Evolutionary conservation across 2,888 invertebrate species (phyloP), one percentile per base, ranked within the genome.

Genomic region (Chymomyza procnemis): DNA sequence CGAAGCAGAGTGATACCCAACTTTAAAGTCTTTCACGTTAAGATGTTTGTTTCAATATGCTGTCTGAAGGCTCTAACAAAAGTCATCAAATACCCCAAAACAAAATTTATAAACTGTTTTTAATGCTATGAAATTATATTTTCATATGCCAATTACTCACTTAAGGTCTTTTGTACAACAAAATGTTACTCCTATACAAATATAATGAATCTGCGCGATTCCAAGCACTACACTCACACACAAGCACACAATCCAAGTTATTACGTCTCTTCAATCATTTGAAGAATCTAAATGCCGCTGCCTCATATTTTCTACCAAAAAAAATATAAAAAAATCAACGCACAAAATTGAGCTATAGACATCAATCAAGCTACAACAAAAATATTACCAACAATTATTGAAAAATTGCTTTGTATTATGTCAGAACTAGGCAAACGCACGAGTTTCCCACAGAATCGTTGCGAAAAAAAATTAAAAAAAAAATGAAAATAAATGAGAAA

Each of bases 341-440:
- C 58, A 69, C 64, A 74, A 73, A 78, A 75, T 66, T 69, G 54
- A 65, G 57, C 64, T 56, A 26, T 64, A 71, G 76, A 75, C 70
- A 78, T 78, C 79, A 78, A 75, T 66, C 47, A 66, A 76, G 76
- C 71, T 71, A 68, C 63, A 71, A 71, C 69, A 41, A 41, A 41
- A 41, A 12, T 41, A 41, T 12, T 41, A 12, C 34, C 34, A 41
- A 41, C 34, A 41, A 41, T 41, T 74, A 76, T 74, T 74, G 76
- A 76, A 76, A 76, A 67, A 73, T 74, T 50, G 61, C 56, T 62
- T 62, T 67, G 57, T 46, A 65, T 62, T 69, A 60, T 66, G 62
- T 59, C 61, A 76, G 69, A 65, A 41, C 59, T 57, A 5, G 16
- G 19, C 56, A 26, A 6, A 21, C 34, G 16, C 47, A 30, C 34